These are phyloP conservation scores for Mirza zaza DNA, from an alignment of 2,113 vertebrate species.

Conservation along the genomic window DNA sequence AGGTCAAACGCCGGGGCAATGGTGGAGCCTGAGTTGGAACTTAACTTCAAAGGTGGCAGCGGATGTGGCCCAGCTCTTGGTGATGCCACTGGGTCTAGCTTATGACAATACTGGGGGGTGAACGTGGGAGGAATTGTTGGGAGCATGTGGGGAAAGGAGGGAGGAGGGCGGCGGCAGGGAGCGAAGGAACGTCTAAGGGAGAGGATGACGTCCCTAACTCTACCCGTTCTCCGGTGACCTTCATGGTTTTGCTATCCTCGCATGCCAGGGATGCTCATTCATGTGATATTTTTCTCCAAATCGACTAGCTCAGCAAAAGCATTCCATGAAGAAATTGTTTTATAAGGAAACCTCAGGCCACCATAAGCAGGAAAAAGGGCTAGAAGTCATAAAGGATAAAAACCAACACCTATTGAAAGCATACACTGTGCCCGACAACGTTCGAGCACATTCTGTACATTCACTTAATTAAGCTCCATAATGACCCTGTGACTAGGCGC, in stretches of 20 bases:
- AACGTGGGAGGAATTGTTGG: background rate
- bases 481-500: background rate
- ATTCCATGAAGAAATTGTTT: background rate
- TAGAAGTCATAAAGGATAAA: background rate
- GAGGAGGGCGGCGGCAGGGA: background rate
- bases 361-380: background rate
- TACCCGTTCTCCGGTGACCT: too few species aligned
- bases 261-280: fast-evolving
- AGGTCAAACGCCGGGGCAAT: background rate
- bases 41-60: fast-evolving
- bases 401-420: fast-evolving
- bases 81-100: background rate
- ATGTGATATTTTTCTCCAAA: background rate
- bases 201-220: too few species aligned
- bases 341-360: background rate
- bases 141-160: background rate
- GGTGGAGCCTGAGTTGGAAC: background rate
- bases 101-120: fast-evolving
- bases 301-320: background rate
- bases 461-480: background rate
- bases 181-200: background rate
- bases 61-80: background rate
- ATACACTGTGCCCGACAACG: background rate
- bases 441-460: background rate
- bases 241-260: too few species aligned